Percentiles rank a stretch among this genome's conserved stretches.
Conservation (phyloP, 2,888 invertebrate genomes). For the Stomorhina lunata region DNA sequence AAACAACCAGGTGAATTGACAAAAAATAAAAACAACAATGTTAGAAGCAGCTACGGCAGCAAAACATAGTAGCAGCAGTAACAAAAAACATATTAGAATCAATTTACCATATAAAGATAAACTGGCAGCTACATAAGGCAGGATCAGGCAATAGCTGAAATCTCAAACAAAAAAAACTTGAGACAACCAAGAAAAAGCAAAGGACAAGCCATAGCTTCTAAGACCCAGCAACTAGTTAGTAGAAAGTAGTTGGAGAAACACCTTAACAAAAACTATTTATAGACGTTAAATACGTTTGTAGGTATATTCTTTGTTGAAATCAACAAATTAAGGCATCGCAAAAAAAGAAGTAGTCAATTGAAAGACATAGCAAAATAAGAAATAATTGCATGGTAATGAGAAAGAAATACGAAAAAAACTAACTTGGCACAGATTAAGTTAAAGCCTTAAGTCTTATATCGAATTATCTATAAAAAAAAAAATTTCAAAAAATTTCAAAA, state of each 20-base stretch:
- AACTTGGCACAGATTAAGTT: conserved; percentile 8
- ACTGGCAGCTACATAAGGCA: conserved; percentile 5
- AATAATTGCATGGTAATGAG: conserved; percentile 62
- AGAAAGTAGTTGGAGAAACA: conserved; percentile 56
- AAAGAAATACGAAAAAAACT: neutral
- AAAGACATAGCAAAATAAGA: conserved; percentile 40
- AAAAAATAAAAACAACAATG: conserved; percentile 20
- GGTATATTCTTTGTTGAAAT: conserved; percentile 5
- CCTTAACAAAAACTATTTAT: conserved; percentile 35
- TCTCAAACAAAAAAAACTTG: neutral
- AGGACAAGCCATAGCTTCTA: neutral
- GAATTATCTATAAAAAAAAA: neutral
- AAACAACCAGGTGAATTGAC: conserved; percentile 61
- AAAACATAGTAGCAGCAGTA: neutral
- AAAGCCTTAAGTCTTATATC: neutral
- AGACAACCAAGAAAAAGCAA: neutral
- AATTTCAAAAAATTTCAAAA: neutral
- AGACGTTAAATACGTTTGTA: neutral
- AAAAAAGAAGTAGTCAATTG: conserved; percentile 3
- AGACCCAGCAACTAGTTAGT: conserved; percentile 7
- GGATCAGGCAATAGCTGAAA: neutral
- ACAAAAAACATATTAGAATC: conserved; percentile 61
- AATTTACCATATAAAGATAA: conserved; percentile 64
- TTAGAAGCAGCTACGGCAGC: neutral
- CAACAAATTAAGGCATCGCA: conserved; percentile 55